Conservation (phyloP, 2,888 invertebrate genomes). For the Nymphalis c-album region DNA sequence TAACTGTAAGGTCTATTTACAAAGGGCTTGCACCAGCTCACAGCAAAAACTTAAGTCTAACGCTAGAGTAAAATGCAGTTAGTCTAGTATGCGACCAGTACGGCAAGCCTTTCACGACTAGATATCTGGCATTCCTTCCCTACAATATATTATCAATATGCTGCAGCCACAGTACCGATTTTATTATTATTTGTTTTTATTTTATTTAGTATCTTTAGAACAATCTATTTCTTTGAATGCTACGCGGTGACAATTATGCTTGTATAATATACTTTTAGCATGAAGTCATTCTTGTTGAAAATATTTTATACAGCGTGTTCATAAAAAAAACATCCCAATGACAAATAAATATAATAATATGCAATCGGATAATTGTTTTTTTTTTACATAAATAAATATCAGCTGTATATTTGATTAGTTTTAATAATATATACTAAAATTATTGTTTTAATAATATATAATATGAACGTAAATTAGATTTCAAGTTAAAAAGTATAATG, state of each 20-base stretch:
- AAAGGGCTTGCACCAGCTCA: slow-evolving; percentile 19
- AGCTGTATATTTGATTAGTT: no score
- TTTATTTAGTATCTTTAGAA: not conserved
- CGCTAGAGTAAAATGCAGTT: slow-evolving; percentile 41
- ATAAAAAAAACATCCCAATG: not conserved
- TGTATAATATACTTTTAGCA: slow-evolving; percentile 62
- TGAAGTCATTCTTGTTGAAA: slow-evolving; percentile 67
- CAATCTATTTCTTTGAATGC: slow-evolving; percentile 49
- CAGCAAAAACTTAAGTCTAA: slow-evolving; percentile 29
- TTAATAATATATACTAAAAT: no score
- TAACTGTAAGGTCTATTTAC: slow-evolving; percentile 27
- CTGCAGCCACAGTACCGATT: slow-evolving; percentile 15
- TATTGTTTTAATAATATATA: no score
- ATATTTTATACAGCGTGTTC: slow-evolving; percentile 58
- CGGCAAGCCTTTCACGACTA: slow-evolving; percentile 56
- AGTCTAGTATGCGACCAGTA: slow-evolving; percentile 40
- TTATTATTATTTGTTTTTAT: slow-evolving; percentile 1
- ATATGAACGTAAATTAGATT: no score
- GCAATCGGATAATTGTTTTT: no score
- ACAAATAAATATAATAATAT: not conserved
- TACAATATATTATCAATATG: slow-evolving; percentile 33
- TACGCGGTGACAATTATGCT: slow-evolving; percentile 37
- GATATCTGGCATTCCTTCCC: slow-evolving; percentile 52
- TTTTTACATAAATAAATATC: no score
- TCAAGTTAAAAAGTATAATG: no score